Evolutionary conservation across 2,113 vertebrate species (phyloP).

Genomic region (Macquaria ambigua): DNA sequence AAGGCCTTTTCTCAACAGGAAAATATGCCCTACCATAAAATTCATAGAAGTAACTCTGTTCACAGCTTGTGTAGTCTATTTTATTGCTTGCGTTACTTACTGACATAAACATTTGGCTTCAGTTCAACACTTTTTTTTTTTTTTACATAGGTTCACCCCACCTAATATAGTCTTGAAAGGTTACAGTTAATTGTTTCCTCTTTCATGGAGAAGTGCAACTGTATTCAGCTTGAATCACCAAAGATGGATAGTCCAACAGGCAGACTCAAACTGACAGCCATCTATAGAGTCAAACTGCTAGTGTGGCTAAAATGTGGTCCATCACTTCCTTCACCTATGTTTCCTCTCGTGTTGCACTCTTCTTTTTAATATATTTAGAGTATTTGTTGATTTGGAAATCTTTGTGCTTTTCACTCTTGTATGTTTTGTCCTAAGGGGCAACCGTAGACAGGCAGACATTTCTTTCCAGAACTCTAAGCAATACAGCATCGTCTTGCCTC

Average conservation of each 20-base stretch:
- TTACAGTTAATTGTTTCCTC: not conserved
- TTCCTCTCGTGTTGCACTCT: not conserved
- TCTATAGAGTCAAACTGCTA: not conserved
- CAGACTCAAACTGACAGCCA: not conserved
- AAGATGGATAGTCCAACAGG: no score
- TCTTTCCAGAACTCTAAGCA: constrained; percentile 48
- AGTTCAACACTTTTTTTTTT: constrained; percentile 6
- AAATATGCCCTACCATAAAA: constrained; percentile 39
- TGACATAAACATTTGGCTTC: constrained; percentile 33
- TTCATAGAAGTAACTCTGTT: constrained; percentile 22
- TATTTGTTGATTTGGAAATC: constrained; percentile 27
- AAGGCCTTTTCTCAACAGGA: constrained; percentile 50
- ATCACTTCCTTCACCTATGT: not conserved
- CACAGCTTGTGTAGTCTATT: constrained; percentile 24
- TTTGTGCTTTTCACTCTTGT: constrained; percentile 24
- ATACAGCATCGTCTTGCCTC: constrained; percentile 20
- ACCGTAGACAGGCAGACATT: constrained; percentile 8
- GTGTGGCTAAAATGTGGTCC: not conserved
- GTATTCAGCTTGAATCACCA: not conserved
- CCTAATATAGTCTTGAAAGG: not conserved
- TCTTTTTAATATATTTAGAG: constrained; percentile 2
- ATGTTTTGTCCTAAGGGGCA: constrained; percentile 47
- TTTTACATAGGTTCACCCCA: constrained; percentile 3
- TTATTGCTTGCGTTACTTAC: not conserved
- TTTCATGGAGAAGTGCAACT: not conserved